A percentile compares a stretch with the other conserved stretches of the same genome.
phyloP scores from a whole-genome alignment of 2,888 invertebrate genomes.

The Erannis defoliaria region DNA sequence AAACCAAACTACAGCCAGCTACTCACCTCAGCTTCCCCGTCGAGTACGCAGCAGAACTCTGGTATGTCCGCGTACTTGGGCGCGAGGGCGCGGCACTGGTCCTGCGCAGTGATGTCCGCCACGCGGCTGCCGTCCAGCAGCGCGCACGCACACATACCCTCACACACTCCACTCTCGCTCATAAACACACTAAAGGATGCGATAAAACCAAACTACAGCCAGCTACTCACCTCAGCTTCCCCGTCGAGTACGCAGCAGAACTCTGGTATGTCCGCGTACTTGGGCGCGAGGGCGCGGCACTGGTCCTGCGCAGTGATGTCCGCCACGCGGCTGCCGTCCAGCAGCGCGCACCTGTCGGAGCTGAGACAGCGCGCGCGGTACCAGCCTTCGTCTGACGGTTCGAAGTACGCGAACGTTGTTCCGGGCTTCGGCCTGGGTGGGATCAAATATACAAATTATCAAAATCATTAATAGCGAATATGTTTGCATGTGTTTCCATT shows the following conservation, averaged over 20 bases:
- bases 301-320: slow-evolving; percentile 30
- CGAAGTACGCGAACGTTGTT: slow-evolving; percentile 62
- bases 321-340: slow-evolving; percentile 61
- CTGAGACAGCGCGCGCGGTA: slow-evolving; percentile 70
- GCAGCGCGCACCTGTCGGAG: slow-evolving; percentile 53
- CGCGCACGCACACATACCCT: no score
- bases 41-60: slow-evolving; percentile 68
- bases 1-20: no score
- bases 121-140: slow-evolving; percentile 64
- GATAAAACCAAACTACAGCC: no score
- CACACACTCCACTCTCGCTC: no score
- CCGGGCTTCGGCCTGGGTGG: slow-evolving; percentile 61
- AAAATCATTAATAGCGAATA: neutral
- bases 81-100: slow-evolving; percentile 51
- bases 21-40: no score
- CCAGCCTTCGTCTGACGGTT: slow-evolving; percentile 66
- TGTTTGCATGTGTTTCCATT: no score
- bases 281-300: slow-evolving; percentile 49
- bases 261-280: slow-evolving; percentile 62
- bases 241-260: slow-evolving; percentile 63
- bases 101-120: slow-evolving; percentile 29
- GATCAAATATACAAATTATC: neutral
- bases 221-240: slow-evolving; percentile 54
- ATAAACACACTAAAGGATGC: no score
- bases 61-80: slow-evolving; percentile 54